These are phyloP conservation scores for Axis porcinus DNA, from an alignment of 2,113 vertebrate species.

Conservation along the genomic window DNA sequence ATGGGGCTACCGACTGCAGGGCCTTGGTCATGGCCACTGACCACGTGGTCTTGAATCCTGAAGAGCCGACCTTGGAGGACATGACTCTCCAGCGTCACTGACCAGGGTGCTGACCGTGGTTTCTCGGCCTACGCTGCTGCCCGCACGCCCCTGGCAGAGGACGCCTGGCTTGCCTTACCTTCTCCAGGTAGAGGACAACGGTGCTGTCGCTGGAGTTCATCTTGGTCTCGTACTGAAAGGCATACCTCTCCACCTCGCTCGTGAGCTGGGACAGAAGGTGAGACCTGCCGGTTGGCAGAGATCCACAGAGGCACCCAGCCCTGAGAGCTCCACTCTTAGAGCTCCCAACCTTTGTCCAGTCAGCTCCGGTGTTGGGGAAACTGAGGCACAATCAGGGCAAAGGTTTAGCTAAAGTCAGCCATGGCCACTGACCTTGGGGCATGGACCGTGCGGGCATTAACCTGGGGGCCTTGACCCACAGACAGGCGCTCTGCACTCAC, in stretches of 20 bases:
- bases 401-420: background rate
- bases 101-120: background rate
- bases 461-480: background rate
- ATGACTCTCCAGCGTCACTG: too few relatives aligned
- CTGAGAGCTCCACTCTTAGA: background rate
- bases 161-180: constrained; percentile 71
- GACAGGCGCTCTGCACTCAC: background rate
- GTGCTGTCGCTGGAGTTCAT: constrained; percentile 82
- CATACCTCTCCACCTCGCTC: constrained; percentile 82
- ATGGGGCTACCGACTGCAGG: background rate
- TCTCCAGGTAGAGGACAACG: constrained; percentile 85
- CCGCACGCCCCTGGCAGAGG: constrained; percentile 79
- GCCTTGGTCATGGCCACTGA: background rate
- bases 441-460: background rate
- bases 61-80: background rate
- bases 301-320: background rate
- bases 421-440: background rate
- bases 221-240: constrained; percentile 82
- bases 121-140: background rate
- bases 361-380: background rate
- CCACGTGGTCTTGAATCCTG: background rate
- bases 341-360: background rate
- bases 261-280: constrained; percentile 74
- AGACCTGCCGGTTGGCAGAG: background rate
- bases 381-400: background rate